Conservation (phyloP, 2,113 vertebrate species). For the Phrynocephalus versicolor region DNA sequence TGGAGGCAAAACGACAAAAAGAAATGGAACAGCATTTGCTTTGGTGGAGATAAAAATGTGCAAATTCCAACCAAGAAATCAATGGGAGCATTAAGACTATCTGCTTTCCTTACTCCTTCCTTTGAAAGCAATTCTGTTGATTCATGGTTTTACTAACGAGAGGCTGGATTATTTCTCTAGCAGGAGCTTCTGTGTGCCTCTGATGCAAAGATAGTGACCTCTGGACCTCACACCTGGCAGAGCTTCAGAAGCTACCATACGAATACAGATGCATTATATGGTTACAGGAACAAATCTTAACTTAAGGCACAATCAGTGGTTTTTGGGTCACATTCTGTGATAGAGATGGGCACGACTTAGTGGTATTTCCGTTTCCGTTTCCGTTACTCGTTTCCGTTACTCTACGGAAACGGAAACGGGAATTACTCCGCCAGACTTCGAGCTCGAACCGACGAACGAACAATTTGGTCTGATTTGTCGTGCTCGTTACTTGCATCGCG, state of each 20-base stretch:
- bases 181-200: background rate
- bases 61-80: slow-evolving; percentile 20
- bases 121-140: background rate
- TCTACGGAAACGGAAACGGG: too few species aligned
- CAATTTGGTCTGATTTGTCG: too few species aligned
- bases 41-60: background rate
- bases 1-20: background rate
- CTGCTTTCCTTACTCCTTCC: background rate
- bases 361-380: too few species aligned
- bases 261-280: too few species aligned
- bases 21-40: background rate
- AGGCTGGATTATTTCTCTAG: slow-evolving; percentile 10
- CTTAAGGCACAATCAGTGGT: too few species aligned
- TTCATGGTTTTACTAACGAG: background rate
- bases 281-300: background rate
- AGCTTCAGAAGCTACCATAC: background rate
- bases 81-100: background rate
- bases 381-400: too few species aligned
- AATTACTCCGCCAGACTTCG: too few species aligned
- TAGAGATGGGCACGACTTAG: too few species aligned
- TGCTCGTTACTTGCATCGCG: too few species aligned
- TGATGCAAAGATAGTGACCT: background rate
- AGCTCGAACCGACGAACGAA: too few species aligned
- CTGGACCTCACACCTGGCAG: background rate
- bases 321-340: too few species aligned